These are phyloP conservation scores for Chloroceryle amazona DNA, from an alignment of 2,797 vertebrate species.

Conservation along the genomic window DNA sequence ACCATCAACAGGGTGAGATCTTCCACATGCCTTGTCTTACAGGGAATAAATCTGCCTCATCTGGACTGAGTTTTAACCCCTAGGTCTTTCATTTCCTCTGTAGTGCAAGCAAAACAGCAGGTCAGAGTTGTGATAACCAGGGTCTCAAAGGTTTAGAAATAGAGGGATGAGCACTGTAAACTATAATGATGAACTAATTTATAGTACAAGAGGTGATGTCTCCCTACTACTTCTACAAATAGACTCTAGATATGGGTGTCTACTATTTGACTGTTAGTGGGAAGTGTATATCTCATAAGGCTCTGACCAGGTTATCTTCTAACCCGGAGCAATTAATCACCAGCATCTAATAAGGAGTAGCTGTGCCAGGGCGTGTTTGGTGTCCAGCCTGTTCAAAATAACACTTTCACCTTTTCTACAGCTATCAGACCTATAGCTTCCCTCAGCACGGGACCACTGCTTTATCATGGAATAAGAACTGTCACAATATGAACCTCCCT, in stretches of 20 bases:
- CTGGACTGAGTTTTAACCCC: neutral
- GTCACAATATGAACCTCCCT: neutral
- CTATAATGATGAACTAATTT: neutral
- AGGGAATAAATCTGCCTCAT: neutral
- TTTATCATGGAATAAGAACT: neutral
- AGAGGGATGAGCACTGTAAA: neutral
- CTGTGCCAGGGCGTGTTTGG: neutral
- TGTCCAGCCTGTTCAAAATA: neutral
- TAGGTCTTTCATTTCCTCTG: neutral
- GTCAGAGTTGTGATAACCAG: neutral
- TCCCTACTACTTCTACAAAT: neutral
- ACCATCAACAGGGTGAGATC: neutral
- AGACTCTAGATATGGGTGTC: neutral
- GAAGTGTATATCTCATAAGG: constrained; percentile 6
- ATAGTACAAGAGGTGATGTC: neutral
- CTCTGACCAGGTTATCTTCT: constrained; percentile 55
- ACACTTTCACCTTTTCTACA: neutral
- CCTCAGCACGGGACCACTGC: rapidly evolving
- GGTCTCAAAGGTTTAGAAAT: neutral
- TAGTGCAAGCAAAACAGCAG: neutral
- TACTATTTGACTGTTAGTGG: neutral
- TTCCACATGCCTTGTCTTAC: constrained; percentile 11
- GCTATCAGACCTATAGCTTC: neutral
- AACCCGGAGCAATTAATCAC: constrained; percentile 44
- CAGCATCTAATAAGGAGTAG: neutral